These are phyloP conservation scores for Rhizoglyphus robini DNA, from an alignment of 1,140 invertebrate species.

Conservation along the genomic window DNA sequence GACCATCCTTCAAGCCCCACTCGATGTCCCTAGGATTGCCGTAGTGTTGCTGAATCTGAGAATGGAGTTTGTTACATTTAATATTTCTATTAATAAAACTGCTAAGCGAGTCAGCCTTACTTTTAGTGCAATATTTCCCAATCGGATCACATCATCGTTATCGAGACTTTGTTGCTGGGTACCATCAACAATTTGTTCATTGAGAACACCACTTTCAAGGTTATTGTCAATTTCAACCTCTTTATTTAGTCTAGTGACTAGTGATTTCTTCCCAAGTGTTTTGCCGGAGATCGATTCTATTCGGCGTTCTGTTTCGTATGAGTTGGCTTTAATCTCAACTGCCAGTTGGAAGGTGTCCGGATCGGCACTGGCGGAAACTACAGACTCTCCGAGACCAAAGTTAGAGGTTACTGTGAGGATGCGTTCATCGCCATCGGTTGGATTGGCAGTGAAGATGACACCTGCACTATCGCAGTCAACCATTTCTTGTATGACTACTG, in stretches of 20 bases:
- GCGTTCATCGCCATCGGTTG: slow-evolving; percentile 49
- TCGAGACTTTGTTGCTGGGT: slow-evolving; percentile 16
- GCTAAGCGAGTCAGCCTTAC: neutral
- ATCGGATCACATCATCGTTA: slow-evolving; percentile 3
- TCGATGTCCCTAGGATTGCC: slow-evolving; percentile 24
- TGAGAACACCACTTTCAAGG: neutral
- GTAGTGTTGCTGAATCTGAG: slow-evolving; percentile 13
- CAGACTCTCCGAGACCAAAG: slow-evolving; percentile 59
- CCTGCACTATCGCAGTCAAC: slow-evolving; percentile 53
- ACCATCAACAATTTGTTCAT: neutral
- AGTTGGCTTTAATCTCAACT: neutral
- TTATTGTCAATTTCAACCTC: neutral
- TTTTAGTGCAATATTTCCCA: slow-evolving; percentile 17
- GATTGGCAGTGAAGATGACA: slow-evolving; percentile 64
- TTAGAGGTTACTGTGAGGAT: slow-evolving; percentile 57
- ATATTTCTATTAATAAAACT: too few relatives aligned
- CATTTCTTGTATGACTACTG: slow-evolving; percentile 66
- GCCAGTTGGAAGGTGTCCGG: slow-evolving; percentile 52
- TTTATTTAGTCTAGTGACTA: neutral
- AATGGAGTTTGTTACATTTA: neutral
- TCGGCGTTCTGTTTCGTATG: neutral
- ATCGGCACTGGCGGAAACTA: slow-evolving; percentile 56
- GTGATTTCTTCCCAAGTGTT: slow-evolving; percentile 7
- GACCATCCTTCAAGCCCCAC: slow-evolving; percentile 22
- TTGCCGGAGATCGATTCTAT: neutral